A percentile compares a stretch with the other conserved stretches of the same genome.
Evolutionary conservation across 1,140 invertebrate genomes (phyloP).

Genomic region (Asbolus verrucosus): DNA sequence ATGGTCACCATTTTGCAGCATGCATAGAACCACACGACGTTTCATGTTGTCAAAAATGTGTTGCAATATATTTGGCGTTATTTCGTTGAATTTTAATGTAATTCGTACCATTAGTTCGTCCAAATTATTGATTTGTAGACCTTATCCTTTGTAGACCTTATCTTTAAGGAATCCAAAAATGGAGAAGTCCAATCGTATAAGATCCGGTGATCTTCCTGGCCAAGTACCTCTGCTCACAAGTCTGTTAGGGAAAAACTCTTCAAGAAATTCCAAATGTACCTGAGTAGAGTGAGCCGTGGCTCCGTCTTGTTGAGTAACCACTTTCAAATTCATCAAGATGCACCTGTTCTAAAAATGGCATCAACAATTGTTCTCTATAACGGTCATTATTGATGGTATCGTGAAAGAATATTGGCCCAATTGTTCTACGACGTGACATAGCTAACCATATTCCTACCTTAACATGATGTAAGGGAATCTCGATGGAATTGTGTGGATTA

Average conservation of each 20-base stretch:
- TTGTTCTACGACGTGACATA: not conserved
- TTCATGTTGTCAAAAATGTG: too few relatives aligned
- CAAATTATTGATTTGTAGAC: not conserved
- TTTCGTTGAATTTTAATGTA: not conserved
- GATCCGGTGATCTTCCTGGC: too few relatives aligned
- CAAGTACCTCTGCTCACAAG: not conserved
- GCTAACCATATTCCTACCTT: not conserved
- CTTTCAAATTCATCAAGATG: not conserved
- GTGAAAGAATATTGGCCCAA: not conserved
- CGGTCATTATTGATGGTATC: not conserved
- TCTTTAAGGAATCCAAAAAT: not conserved
- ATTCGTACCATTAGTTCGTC: not conserved
- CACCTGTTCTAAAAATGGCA: not conserved
- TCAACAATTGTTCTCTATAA: not conserved
- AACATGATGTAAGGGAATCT: not conserved
- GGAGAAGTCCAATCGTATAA: not conserved
- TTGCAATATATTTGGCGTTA: too few relatives aligned
- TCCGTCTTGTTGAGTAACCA: not conserved
- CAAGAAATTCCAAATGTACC: too few relatives aligned
- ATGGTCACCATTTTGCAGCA: too few relatives aligned
- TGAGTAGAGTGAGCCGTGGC: too few relatives aligned
- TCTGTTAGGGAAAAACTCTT: too few relatives aligned
- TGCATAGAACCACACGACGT: too few relatives aligned
- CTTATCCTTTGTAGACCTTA: not conserved
- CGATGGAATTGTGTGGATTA: not conserved